phyloP scores from a whole-genome alignment of 2,113 vertebrate genomes.

The Todiramphus saurophagus region DNA sequence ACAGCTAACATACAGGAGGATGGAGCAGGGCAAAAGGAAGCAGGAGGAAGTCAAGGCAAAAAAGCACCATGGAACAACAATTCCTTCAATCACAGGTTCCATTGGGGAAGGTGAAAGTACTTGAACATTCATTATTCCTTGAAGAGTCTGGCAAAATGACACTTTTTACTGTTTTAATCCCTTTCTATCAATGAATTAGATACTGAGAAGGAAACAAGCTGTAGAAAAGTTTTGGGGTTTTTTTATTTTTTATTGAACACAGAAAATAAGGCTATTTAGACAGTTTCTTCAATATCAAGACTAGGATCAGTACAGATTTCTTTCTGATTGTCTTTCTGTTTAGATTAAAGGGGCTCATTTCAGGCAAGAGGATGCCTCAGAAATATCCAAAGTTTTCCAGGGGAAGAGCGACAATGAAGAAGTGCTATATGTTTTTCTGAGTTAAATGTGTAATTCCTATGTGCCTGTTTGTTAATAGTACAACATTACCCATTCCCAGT shows the following conservation, averaged over 20 bases:
- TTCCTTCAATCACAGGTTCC: background rate
- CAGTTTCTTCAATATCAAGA: background rate
- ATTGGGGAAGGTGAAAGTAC: background rate
- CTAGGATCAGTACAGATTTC: background rate
- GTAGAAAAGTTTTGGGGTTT: background rate
- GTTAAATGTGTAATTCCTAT: background rate
- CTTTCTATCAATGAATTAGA: background rate
- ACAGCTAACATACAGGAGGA: background rate
- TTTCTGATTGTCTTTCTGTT: background rate
- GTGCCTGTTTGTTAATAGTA: background rate
- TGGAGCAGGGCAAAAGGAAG: background rate
- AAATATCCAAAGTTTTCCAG: background rate
- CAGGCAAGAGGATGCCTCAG: background rate
- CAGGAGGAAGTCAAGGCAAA: background rate
- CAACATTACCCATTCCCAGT: background rate
- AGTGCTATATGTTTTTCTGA: background rate
- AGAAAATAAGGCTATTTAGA: background rate
- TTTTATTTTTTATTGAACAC: background rate
- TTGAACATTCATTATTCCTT: background rate
- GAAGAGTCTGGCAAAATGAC: background rate
- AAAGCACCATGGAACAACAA: background rate
- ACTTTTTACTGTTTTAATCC: background rate
- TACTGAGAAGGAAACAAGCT: background rate
- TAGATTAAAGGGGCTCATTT: background rate
- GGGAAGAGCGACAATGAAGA: background rate